Evolutionary conservation across 2,113 vertebrate genomes (phyloP).

Genomic region (Ibidorhyncha struthersii): DNA sequence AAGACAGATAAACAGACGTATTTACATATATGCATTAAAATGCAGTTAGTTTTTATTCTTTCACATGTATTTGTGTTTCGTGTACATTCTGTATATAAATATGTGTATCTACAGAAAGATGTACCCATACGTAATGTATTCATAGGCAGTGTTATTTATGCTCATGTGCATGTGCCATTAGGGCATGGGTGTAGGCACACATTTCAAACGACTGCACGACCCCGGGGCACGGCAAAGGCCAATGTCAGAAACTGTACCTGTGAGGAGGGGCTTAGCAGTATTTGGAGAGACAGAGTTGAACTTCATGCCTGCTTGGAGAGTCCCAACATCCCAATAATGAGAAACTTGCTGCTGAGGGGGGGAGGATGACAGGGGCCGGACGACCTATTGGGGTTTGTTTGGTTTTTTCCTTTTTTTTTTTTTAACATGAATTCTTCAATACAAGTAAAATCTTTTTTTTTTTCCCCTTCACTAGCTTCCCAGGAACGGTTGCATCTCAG

Average conservation of each 20-base stretch:
- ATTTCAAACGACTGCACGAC: background rate
- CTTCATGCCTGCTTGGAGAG: background rate
- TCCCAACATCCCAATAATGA: background rate
- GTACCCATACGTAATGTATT: background rate
- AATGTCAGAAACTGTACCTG: background rate
- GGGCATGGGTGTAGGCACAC: background rate
- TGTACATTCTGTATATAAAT: background rate
- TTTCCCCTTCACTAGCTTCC: background rate
- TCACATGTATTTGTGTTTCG: background rate
- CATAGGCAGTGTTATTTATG: background rate
- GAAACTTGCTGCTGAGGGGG: background rate
- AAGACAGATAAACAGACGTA: background rate
- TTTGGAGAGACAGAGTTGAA: background rate
- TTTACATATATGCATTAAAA: background rate
- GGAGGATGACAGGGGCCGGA: background rate
- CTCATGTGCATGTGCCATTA: fast-evolving
- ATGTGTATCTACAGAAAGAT: background rate
- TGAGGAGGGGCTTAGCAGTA: background rate
- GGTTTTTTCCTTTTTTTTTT: background rate
- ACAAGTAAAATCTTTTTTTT: background rate
- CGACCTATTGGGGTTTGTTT: background rate
- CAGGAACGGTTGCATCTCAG: background rate
- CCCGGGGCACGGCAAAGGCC: fast-evolving
- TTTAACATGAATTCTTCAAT: background rate
- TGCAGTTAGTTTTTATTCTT: background rate